Base-by-base conservation (phyloP, 2,888 invertebrate genomes). In the Campoplex nolae region DNA sequence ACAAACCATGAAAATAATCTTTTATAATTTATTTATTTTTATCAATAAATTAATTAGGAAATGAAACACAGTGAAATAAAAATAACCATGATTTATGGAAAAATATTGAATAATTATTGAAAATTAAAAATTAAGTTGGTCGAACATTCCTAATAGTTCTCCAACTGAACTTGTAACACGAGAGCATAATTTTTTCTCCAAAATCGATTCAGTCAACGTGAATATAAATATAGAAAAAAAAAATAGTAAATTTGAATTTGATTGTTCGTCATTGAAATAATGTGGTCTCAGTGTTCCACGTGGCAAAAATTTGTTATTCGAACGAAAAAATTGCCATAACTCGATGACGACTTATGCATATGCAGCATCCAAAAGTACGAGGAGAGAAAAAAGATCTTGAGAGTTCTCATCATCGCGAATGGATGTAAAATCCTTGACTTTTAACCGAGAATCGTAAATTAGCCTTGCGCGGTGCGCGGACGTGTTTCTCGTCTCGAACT, bases 401-500 rank as follows among this genome's bases (percentile, higher is more conserved):
- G 71, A 42, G 58, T 28, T 42, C 62, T 75, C 62, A 71, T 45
- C 8, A 68, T 23, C 77, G 51, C 73, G 77, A 68, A 80, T 76
- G 81, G 82, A 80, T 83, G 79, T 73, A 77, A 81, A 88, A 88
- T 89, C 90, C 89, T 90, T 90, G 90, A 90, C 90, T 90, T 90
- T 90, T 89, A 87, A 85, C 88, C 87, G 88, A 83, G 88, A 88
- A 88, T 89, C 89, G 88, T 90, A 90, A 90, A 90, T 90, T 90
- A 88, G 74, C 88, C 86, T 78, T 51, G 58, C 48, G 35, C n/a
- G 48, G 76, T 85, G 88, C 85, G 88, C 86, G 86, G 83, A 87
- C 89, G 85, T 32, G n/a, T 86, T 90, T 90, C 88, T 89, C 88
- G 89, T 81, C 65, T 79, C 62, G 71, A 62, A 51, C 70, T 51